Evolutionary conservation across 1,140 invertebrate species (phyloP).

Genomic region (Ooceraea biroi): DNA sequence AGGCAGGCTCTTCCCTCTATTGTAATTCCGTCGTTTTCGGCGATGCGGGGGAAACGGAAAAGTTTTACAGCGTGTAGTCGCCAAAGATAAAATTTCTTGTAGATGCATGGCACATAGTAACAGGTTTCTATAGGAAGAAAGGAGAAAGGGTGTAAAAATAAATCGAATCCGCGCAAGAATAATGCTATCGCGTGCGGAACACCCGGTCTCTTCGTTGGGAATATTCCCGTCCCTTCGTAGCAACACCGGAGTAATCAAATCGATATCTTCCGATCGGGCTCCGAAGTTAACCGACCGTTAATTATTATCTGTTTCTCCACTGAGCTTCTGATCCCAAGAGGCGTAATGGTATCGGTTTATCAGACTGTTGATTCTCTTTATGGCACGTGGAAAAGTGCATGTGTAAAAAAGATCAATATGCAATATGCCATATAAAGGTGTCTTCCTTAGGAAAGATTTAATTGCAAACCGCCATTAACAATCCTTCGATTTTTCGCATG

Average conservation of each 20-base stretch:
- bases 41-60: constrained; percentile 65
- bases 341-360: constrained; percentile 7
- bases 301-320: constrained; percentile 48
- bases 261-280: constrained; percentile 35
- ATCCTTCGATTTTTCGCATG: neutral
- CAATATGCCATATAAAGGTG: neutral
- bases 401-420: too few relatives aligned
- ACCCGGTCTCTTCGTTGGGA: neutral
- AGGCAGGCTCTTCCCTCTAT: constrained; percentile 41
- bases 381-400: too few relatives aligned
- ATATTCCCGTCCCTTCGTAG: constrained; percentile 3
- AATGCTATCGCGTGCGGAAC: constrained; percentile 7
- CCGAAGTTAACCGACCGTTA: constrained; percentile 42
- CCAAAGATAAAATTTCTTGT: neutral
- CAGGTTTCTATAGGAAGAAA: neutral
- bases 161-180: neutral
- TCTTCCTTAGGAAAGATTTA: neutral
- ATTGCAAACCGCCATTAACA: neutral
- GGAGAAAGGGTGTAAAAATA: neutral
- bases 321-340: neutral
- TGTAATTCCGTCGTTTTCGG: constrained; percentile 58
- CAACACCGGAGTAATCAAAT: constrained; percentile 47
- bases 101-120: too few relatives aligned
- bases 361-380: neutral
- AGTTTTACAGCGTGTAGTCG: constrained; percentile 7